Base-by-base conservation (phyloP, 2,797 vertebrate species). In the Sebastes steindachneri region DNA sequence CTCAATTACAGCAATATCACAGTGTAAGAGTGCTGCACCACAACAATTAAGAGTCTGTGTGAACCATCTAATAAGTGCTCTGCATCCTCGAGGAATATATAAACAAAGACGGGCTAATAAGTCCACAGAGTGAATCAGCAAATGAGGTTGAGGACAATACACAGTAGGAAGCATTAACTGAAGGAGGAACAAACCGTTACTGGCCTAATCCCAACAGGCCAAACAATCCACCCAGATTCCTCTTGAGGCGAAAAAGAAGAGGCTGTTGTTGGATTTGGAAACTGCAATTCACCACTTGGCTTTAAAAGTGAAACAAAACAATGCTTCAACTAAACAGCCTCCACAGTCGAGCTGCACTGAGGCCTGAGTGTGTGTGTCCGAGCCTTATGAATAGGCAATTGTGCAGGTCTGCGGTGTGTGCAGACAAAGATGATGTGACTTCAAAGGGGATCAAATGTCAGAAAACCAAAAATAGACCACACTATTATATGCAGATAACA, bases 361-460 rank as follows among this genome's bases (percentile, higher is more conserved):
- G 11, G 68, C 11, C 48, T 25, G 31, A 35, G 26, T 29, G 29
- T 65, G 35, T 35, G 60, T n/a, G 53, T 69, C 65, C 37, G 1
- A 28, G 65, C 41, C 31, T 57, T 23, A 86, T 53, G 66, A 88
- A 84, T 84, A 80, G 83, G 25, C 35, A 21, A 80, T 63, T 17
- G 55, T 80, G 73, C 55, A 77, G 54, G 72, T 79, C 45, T n/a
- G 62, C 4, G 59, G 45, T 64, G 68, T 23, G 79, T 67, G 59
- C n/a, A 5, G 48, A 53, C 10, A 51, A 77, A 70, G 65, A 79
- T 35, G 41, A 73, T 65, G 33, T 1, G 68, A 77, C 74, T 80
- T 89, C 59, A 83, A 84, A 86, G 57, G 33, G 66, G 66, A 11
- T 41, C 23, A 88, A 90, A 80, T 70, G 64, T 77, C 77, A 71